These are phyloP conservation scores for Ctenomys sociabilis DNA, from an alignment of 2,113 vertebrate species.

Conservation along the genomic window DNA sequence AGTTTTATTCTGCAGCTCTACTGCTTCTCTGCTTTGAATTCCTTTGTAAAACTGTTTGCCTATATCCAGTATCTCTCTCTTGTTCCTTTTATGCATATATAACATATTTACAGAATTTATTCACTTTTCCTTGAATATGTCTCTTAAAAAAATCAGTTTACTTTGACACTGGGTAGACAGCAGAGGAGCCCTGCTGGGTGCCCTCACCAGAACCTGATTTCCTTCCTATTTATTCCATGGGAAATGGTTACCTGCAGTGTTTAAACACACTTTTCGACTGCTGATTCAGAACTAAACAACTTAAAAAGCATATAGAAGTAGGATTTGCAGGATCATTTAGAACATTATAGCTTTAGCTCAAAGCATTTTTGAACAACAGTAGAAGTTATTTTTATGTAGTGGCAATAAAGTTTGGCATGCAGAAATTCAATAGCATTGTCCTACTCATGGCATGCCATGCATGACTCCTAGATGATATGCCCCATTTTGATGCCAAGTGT, in stretches of 20 bases:
- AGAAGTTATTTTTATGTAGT: conserved; percentile 80
- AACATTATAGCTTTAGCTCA: conserved; percentile 79
- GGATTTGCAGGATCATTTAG: conserved; percentile 84
- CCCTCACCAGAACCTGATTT: conserved; percentile 90
- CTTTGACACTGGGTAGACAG: conserved; percentile 89
- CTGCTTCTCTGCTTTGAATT: conserved; percentile 43
- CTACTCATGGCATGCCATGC: conserved; percentile 52
- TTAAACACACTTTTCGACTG: conserved; percentile 88
- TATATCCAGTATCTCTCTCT: conserved; percentile 86
- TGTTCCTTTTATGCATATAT: conserved; percentile 88
- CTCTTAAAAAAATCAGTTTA: conserved; percentile 90
- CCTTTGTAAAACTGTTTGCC: conserved; percentile 87
- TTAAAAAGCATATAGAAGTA: conserved; percentile 84
- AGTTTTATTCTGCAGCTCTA: conserved; percentile 74
- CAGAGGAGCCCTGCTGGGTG: conserved; percentile 88
- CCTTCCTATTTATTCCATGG: conserved; percentile 88
- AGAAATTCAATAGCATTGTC: conserved; percentile 79
- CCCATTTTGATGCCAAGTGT: conserved; percentile 46
- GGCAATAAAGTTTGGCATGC: conserved; percentile 75
- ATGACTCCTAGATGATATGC: conserved; percentile 43
- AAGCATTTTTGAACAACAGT: conserved; percentile 80
- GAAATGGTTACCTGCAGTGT: conserved; percentile 86
- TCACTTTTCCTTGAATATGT: conserved; percentile 88
- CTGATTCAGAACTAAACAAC: conserved; percentile 88
- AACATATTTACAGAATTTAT: conserved; percentile 91